Evolutionary conservation across 2,797 vertebrate genomes (phyloP), one percentile per base, ranked within the genome.

Genomic region (Calcarius lapponicus): DNA sequence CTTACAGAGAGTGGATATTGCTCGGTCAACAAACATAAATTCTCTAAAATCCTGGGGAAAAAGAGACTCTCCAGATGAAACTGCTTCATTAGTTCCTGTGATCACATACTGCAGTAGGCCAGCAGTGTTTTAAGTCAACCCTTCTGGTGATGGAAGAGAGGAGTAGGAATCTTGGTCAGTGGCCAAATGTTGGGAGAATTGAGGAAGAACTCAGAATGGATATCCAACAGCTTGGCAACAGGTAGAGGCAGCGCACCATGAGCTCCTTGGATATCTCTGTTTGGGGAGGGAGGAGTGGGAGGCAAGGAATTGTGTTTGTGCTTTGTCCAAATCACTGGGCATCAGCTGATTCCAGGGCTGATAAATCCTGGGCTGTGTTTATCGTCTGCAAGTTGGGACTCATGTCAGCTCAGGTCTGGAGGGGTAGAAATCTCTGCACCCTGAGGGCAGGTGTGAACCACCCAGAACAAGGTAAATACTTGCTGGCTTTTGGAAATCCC

Each of bases 251-350:
- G 53, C 28, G 32, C 10, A 4, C 4, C 2, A 2, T 0, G 7
- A 60, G 11, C 51, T 76, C 40, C 48, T 86, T 64, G 70, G 70
- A 20, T 81, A 31, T 50, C 43, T 22, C 38, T 67, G 65, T 4
- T 53, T 61, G 38, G 34, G 47, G 40, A 32, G 20, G 40, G 40
- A 82, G 56, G 40, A 32, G 3, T 3, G 38, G 14, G 9, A 75
- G 32, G 13, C 47, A 34, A 3, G 48, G 50, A 65, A 42, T 26
- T 20, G 1, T 16, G 18, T 45, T 14, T 0, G 3, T 1, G 1
- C 22, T 71, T 85, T 61, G 12, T 65, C 51, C 40, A 25, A 38
- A 17, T 80, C 7, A 4, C 8, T 22, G 64, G 31, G 34, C 34
- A 58, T 19, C 20, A 21, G 19, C 38, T 69, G 47, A 36, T 32